Conservation (phyloP, 2,113 vertebrate species). For the Balaenoptera acutorostrata region DNA sequence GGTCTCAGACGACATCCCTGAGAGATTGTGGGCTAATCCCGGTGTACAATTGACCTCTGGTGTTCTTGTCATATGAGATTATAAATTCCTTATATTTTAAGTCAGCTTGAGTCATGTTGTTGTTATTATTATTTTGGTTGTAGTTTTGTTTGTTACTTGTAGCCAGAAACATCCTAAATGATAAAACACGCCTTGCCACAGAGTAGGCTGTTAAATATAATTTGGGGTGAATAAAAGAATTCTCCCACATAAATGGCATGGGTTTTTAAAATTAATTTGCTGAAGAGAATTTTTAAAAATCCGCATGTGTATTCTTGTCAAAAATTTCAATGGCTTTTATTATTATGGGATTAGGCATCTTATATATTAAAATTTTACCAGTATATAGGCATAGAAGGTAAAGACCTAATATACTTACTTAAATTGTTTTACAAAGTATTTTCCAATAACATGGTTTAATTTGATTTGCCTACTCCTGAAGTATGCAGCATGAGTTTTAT, state of each 20-base stretch:
- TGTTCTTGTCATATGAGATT: not conserved
- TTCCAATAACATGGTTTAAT: not conserved
- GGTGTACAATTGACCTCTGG: too few relatives aligned
- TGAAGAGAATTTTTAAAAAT: not conserved
- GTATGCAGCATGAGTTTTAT: not conserved
- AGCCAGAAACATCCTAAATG: not conserved
- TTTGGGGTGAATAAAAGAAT: not conserved
- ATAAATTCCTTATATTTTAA: not conserved
- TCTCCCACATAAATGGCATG: not conserved
- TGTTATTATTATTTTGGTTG: not conserved
- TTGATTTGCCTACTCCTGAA: not conserved
- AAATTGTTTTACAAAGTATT: not conserved
- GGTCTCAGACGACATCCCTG: not conserved
- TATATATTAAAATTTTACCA: not conserved
- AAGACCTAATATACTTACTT: not conserved
- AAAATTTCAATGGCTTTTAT: not conserved
- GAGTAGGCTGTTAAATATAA: not conserved
- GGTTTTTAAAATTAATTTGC: not conserved
- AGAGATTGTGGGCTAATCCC: rapidly evolving
- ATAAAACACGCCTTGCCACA: not conserved
- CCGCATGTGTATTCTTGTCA: not conserved
- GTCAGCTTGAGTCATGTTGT: too few relatives aligned
- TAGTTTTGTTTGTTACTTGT: not conserved
- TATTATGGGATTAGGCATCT: not conserved
- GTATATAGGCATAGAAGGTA: not conserved